These are phyloP conservation scores for Haliclystus octoradiatus DNA, from an alignment of 30 jellyfish, hydroid and myxozoan genomes.

Conservation along the genomic window DNA sequence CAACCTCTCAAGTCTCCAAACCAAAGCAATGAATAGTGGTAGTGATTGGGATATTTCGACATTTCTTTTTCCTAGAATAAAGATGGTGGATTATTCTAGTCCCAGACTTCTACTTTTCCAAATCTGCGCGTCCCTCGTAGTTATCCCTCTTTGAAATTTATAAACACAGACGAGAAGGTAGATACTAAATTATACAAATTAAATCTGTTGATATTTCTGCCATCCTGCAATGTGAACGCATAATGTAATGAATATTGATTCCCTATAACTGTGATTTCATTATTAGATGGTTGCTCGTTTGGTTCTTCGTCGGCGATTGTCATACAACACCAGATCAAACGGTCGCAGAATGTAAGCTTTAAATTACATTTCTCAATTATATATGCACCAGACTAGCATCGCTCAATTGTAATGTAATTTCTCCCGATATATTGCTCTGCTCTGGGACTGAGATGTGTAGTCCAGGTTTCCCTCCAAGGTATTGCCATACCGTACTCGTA, in stretches of 20 bases:
- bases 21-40: too few species aligned
- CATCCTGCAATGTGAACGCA: background rate
- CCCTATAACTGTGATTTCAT: background rate
- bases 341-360: slow-evolving; percentile 78
- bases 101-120: too few species aligned
- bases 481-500: too few species aligned
- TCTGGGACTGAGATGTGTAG: background rate
- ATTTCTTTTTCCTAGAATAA: too few species aligned
- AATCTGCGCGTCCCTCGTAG: slow-evolving; percentile 1
- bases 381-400: slow-evolving; percentile 9
- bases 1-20: too few species aligned
- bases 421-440: slow-evolving; percentile 6
- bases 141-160: background rate
- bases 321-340: slow-evolving; percentile 95
- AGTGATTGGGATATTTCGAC: too few species aligned
- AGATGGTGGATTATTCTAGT: too few species aligned
- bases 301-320: slow-evolving; percentile 84
- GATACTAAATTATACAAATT: background rate
- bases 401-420: background rate
- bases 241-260: background rate
- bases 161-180: background rate
- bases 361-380: background rate
- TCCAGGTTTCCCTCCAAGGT: too few species aligned
- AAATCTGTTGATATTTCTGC: background rate
- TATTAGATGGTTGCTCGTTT: slow-evolving; percentile 82